Conservation (phyloP, 2,797 vertebrate genomes). For the Girardinus metallicus region DNA sequence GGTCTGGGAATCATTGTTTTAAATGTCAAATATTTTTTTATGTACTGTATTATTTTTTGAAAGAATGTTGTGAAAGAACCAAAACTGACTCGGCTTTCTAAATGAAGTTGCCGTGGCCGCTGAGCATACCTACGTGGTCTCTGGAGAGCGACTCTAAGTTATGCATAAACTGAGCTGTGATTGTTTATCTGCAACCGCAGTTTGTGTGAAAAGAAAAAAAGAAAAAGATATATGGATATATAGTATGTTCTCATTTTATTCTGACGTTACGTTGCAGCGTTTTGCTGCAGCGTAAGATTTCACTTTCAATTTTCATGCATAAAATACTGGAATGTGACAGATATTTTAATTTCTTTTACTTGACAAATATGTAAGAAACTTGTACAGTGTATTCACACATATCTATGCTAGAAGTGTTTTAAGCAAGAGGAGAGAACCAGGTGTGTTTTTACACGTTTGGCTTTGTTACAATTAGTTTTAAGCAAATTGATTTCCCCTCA, state of each 20-base stretch:
- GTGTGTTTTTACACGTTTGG: constrained; percentile 60
- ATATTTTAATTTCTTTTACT: constrained; percentile 71
- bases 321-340: constrained; percentile 71
- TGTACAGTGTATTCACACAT: constrained; percentile 75
- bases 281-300: constrained; percentile 59
- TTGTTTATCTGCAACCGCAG: constrained; percentile 44
- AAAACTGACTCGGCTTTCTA: constrained; percentile 48
- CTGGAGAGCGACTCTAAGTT: constrained; percentile 58
- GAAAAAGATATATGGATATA: constrained; percentile 61
- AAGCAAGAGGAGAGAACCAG: constrained; percentile 66
- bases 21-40: constrained; percentile 21
- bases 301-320: constrained; percentile 51
- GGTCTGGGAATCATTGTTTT: constrained; percentile 48
- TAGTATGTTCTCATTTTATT: constrained; percentile 72
- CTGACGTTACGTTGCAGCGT: constrained; percentile 40
- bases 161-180: constrained; percentile 50
- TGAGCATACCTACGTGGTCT: constrained; percentile 36
- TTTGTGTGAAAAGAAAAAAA: constrained; percentile 56
- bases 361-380: constrained; percentile 64
- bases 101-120: constrained; percentile 53
- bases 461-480: constrained; percentile 31
- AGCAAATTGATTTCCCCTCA: constrained; percentile 3
- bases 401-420: constrained; percentile 67
- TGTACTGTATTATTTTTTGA: constrained; percentile 36
- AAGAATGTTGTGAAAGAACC: constrained; percentile 58